These are phyloP conservation scores for Agelas oroides DNA, from an alignment of 37 sponge, comb jelly and placozoan species.

Conservation along the genomic window DNA sequence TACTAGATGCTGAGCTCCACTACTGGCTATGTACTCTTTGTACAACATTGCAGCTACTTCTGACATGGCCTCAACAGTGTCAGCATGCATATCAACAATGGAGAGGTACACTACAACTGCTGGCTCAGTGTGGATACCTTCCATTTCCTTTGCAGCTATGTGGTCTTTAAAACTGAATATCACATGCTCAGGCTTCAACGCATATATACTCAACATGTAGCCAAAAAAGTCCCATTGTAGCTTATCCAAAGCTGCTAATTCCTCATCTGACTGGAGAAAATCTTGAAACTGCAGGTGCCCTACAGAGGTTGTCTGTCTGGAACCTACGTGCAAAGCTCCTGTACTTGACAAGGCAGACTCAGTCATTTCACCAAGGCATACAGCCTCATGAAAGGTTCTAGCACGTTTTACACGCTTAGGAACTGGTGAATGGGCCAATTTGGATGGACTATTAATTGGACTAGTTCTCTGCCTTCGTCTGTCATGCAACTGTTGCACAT, in stretches of 20 bases:
- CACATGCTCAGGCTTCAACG: conserved; percentile 1
- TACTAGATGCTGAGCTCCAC: not conserved
- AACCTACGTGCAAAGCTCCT: too few relatives aligned
- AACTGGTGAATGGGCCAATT: not conserved
- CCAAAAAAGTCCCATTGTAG: not conserved
- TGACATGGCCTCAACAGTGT: not conserved
- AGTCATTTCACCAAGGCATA: not conserved
- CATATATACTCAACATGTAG: not conserved
- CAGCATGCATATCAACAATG: not conserved
- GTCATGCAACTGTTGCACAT: too few relatives aligned
- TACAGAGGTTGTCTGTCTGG: too few relatives aligned
- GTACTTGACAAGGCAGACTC: too few relatives aligned
- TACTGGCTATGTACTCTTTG: too few relatives aligned
- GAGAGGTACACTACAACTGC: not conserved
- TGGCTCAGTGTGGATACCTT: not conserved
- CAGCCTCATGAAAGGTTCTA: not conserved
- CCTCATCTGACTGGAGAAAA: not conserved
- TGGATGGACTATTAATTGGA: not conserved
- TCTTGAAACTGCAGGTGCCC: too few relatives aligned
- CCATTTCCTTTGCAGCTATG: too few relatives aligned
- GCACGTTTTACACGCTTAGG: not conserved
- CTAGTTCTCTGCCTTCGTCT: not conserved
- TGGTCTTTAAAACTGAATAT: not conserved
- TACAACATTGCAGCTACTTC: too few relatives aligned
- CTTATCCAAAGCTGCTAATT: not conserved